A percentile compares a stretch with the other conserved stretches of the same genome.
Evolutionary conservation across 2,888 invertebrate genomes (phyloP).

Genomic region (Rhamphomyia laevipes): DNA sequence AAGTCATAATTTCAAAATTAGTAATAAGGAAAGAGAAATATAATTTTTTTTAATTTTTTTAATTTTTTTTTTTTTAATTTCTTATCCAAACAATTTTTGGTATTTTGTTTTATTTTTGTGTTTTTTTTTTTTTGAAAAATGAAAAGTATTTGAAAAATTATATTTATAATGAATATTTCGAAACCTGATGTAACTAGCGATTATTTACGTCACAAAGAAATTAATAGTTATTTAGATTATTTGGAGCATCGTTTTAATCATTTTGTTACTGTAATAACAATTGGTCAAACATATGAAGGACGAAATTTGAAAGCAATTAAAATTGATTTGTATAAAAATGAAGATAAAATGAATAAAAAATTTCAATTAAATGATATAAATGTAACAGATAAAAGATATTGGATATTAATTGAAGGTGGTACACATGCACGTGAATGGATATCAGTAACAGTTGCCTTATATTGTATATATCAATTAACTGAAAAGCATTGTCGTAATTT

Average conservation of each 20-base stretch:
- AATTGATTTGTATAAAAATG: conserved; percentile 28
- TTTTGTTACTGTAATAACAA: conserved; percentile 26
- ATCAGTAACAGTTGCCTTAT: conserved; percentile 47
- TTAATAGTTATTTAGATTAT: conserved; percentile 32
- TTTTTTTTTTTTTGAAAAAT: too few species aligned
- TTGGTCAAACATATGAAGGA: conserved; percentile 30
- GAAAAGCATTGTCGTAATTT: conserved; percentile 37
- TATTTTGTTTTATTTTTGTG: too few species aligned
- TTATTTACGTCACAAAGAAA: conserved; percentile 29
- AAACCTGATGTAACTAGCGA: conserved; percentile 26
- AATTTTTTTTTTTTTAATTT: too few species aligned
- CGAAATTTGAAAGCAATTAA: conserved; percentile 28
- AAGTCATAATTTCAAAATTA: too few species aligned
- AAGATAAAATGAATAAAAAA: neutral
- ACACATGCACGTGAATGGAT: conserved; percentile 58
- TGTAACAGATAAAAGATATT: conserved; percentile 15
- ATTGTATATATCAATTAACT: conserved; percentile 46
- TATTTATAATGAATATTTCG: neutral
- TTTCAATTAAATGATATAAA: neutral
- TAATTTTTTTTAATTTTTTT: too few species aligned
- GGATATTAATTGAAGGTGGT: conserved; percentile 35
- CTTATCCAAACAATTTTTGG: too few species aligned
- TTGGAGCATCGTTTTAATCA: conserved; percentile 23
- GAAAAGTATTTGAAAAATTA: too few species aligned
- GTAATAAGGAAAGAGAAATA: too few species aligned